Conservation (phyloP, 1,140 invertebrate genomes). For the Vollenhovia emeryi region DNA sequence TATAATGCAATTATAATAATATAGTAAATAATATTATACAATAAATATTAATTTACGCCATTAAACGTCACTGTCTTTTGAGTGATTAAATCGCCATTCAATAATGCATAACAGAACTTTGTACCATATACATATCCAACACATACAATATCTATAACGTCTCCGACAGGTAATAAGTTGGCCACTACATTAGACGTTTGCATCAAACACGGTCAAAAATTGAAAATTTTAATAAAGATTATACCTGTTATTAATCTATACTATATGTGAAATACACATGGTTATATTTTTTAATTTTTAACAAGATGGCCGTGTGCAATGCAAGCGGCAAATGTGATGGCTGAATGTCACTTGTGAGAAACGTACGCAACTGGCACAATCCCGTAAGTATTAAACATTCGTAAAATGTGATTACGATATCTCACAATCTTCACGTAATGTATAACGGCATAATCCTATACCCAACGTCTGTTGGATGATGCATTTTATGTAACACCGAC, state of each 20-base stretch:
- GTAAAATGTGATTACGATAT: not conserved
- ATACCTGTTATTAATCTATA: not conserved
- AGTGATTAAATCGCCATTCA: not conserved
- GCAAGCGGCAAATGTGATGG: no score
- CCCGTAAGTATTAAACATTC: not conserved
- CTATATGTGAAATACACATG: not conserved
- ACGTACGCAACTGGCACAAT: no score
- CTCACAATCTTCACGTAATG: not conserved
- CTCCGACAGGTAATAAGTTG: no score
- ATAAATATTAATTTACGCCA: constrained; percentile 67
- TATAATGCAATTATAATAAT: no score
- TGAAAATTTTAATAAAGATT: no score
- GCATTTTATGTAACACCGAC: not conserved
- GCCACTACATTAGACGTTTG: no score
- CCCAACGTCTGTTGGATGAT: not conserved
- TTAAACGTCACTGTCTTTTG: constrained; percentile 31
- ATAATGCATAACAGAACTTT: not conserved
- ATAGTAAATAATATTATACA: constrained; percentile 44
- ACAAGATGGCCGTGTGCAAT: no score
- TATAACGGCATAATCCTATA: not conserved
- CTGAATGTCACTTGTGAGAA: no score
- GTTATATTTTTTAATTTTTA: not conserved
- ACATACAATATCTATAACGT: no score
- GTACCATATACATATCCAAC: not conserved
- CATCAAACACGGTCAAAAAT: no score